phyloP scores from a whole-genome alignment of 2,888 invertebrate genomes.

The Drosophila quasianomalipes region DNA sequence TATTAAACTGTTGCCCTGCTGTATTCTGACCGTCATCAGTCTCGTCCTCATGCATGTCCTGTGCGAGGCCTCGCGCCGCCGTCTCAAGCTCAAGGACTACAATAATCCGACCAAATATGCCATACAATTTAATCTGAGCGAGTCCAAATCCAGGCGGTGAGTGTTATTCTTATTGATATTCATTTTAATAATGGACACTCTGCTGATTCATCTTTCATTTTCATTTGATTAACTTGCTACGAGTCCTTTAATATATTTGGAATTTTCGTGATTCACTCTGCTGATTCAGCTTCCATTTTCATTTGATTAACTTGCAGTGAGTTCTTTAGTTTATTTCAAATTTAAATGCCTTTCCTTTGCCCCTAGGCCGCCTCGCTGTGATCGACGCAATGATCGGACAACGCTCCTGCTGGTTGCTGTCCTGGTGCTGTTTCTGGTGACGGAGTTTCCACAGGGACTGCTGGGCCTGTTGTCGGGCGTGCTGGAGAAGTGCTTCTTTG shows the following conservation, averaged over 20 bases:
- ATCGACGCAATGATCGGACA: constrained; percentile 93
- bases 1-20: constrained; percentile 91
- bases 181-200: not conserved
- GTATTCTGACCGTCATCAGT: constrained; percentile 89
- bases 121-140: constrained; percentile 68
- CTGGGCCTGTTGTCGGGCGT: constrained; percentile 90
- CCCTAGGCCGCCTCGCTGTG: constrained; percentile 86
- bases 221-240: not conserved
- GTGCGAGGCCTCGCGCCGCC: constrained; percentile 91
- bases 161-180: constrained; percentile 12
- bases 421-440: constrained; percentile 93
- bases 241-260: not conserved
- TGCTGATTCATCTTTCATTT: not conserved
- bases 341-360: not conserved
- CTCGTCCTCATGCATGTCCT: constrained; percentile 89
- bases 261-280: too few species aligned
- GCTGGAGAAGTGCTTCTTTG: constrained; percentile 90
- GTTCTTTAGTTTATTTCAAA: not conserved
- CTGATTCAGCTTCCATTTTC: too few species aligned
- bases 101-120: constrained; percentile 86
- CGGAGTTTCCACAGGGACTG: constrained; percentile 94
- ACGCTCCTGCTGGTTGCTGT: constrained; percentile 96
- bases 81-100: constrained; percentile 89
- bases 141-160: constrained; percentile 65
- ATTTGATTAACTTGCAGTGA: too few species aligned